phyloP scores from a whole-genome alignment of 2,888 invertebrate genomes.

The Drosophila anceps region DNA sequence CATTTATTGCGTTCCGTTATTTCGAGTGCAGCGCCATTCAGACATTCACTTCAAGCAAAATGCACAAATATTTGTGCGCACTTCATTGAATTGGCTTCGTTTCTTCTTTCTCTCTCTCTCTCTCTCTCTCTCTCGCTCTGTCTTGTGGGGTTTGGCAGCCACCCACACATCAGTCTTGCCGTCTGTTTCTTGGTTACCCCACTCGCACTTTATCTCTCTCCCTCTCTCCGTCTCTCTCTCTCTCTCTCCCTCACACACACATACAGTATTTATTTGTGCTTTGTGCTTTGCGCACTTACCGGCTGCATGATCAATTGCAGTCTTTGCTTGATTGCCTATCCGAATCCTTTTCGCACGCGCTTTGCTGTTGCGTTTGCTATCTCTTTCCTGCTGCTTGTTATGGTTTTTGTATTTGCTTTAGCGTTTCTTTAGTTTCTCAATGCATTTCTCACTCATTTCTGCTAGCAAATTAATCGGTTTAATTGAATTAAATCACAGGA shows the following conservation, averaged over 20 bases:
- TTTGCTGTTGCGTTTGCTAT: not conserved
- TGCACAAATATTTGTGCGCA: slow-evolving; percentile 65
- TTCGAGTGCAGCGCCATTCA: slow-evolving; percentile 45
- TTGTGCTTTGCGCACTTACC: slow-evolving; percentile 28
- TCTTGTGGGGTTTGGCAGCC: slow-evolving; percentile 19
- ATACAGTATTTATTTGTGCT: not conserved
- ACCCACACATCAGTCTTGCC: slow-evolving; percentile 20
- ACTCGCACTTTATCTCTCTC: not conserved
- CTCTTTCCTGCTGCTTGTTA: slow-evolving; percentile 2
- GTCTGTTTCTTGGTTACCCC: not conserved
- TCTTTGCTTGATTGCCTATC: slow-evolving; percentile 23
- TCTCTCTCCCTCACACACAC: not conserved
- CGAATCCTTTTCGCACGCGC: slow-evolving; percentile 48
- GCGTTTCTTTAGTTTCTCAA: slow-evolving; percentile 26
- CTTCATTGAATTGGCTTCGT: slow-evolving; percentile 61
- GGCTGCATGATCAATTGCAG: slow-evolving; percentile 32
- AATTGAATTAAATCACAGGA: slow-evolving; percentile 79
- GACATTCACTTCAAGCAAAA: slow-evolving; percentile 48
- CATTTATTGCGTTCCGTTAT: slow-evolving; percentile 37
- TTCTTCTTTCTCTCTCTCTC: slow-evolving; percentile 5
- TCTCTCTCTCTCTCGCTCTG: not conserved
- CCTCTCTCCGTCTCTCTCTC: slow-evolving; percentile 1
- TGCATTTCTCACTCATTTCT: slow-evolving; percentile 34
- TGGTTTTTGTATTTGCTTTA: not conserved
- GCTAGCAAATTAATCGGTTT: slow-evolving; percentile 58